These are phyloP conservation scores for Fragum whitleyi DNA, from an alignment of 2,888 invertebrate species.

Conservation along the genomic window DNA sequence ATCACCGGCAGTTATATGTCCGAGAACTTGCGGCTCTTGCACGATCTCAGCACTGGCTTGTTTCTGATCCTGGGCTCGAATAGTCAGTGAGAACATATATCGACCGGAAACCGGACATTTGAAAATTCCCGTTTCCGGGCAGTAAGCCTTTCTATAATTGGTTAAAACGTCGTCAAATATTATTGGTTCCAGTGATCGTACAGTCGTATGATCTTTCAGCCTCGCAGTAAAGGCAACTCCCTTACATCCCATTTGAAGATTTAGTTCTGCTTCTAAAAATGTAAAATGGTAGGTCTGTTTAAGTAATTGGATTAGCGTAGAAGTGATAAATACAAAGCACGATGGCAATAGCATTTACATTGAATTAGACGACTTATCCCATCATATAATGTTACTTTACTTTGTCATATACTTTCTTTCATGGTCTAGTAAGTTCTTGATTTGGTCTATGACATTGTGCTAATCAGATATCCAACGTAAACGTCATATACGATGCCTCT, in stretches of 20 bases:
- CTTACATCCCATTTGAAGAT: constrained; percentile 19
- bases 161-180: constrained; percentile 45
- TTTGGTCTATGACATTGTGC: too few species aligned
- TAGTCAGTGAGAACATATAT: constrained; percentile 45
- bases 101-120: constrained; percentile 44
- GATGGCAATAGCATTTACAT: too few species aligned
- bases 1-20: constrained; percentile 42
- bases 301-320: too few species aligned
- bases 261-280: constrained; percentile 35
- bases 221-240: constrained; percentile 51
- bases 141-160: constrained; percentile 42
- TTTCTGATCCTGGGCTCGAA: constrained; percentile 49
- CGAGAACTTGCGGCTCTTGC: constrained; percentile 33
- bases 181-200: constrained; percentile 33
- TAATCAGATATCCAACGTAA: too few species aligned
- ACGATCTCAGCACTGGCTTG: constrained; percentile 53
- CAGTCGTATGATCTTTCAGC: constrained; percentile 23
- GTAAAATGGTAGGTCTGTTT: too few species aligned
- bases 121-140: constrained; percentile 36
- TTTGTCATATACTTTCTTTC: too few species aligned
- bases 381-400: too few species aligned
- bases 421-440: too few species aligned
- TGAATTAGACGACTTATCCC: too few species aligned
- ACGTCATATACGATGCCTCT: too few species aligned
- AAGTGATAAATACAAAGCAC: too few species aligned